Evolutionary conservation across 2,113 vertebrate genomes (phyloP), one percentile per base, ranked within the genome.

Genomic region (Chrysemys picta): DNA sequence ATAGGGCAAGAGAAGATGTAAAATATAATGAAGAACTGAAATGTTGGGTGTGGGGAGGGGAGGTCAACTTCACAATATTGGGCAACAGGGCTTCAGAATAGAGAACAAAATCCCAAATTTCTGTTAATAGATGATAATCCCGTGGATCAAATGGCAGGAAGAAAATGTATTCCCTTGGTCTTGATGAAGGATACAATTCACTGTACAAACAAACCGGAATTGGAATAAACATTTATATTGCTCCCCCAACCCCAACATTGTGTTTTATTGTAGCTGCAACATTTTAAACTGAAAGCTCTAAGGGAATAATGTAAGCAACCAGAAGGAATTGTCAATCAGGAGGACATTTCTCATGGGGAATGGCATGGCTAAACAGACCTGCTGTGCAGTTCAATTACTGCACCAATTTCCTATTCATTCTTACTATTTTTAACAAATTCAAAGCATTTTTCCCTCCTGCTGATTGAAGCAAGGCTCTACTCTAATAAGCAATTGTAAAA

Each of bases 1-100:
- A 97, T 95, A 91, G 52, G 91, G 93, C 88, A 16, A 85, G 84
- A 95, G 84, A 94, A 95, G 95, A 95, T 91, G 90, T 85, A 96
- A 93, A 95, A 93, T 87, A 79, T 94, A 96, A 94, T 89, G 90
- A 96, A 65, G 78, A 96, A 96, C 85, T 93, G 62, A 93, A 96
- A 88, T 87, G 65, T 89, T 96, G 88, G 96, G 93, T 84, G 75
- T 86, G 94, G 90, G 95, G 90, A 93, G 83, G 94, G 94, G 92
- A 87, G 91, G 89, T 87, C 53, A 42, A 75, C 89, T 95, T 89
- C 91, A 93, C 93, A 96, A 95, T 57, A 82, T 80, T 87, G 81
- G 94, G 90, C 80, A 85, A 91, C 89, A 81, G 4, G 91, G 88
- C 80, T 91, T 91, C 90, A 97, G 78, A 65, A 80, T 13, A 84